phyloP scores from a whole-genome alignment of 2,888 invertebrate genomes.

The Drosophila imparisetae region DNA sequence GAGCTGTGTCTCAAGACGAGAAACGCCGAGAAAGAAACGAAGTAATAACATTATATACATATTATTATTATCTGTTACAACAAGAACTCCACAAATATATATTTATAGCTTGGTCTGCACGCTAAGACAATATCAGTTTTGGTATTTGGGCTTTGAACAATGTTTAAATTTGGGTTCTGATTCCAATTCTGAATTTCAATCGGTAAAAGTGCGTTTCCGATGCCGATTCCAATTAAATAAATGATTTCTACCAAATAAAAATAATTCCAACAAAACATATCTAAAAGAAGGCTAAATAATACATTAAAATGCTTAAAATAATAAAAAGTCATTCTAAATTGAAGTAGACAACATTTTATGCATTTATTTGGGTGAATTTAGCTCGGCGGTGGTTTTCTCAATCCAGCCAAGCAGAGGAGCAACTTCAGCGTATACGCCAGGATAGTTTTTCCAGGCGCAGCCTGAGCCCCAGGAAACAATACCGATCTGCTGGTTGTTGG shows the following conservation, averaged over 20 bases:
- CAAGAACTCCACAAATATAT: neutral
- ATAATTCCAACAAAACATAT: neutral
- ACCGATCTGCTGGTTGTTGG: constrained; percentile 73
- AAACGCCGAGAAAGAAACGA: too few species aligned
- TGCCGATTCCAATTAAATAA: neutral
- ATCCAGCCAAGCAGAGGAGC: constrained; percentile 69
- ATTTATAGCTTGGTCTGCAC: neutral
- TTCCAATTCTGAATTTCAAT: neutral
- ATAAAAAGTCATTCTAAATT: neutral
- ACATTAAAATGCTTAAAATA: neutral
- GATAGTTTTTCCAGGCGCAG: constrained; percentile 78
- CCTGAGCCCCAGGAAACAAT: constrained; percentile 84
- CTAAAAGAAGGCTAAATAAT: neutral
- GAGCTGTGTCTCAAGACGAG: too few species aligned
- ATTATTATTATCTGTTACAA: too few species aligned
- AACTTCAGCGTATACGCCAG: constrained; percentile 82
- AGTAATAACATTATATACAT: too few species aligned
- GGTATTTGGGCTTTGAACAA: neutral
- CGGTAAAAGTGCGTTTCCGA: neutral
- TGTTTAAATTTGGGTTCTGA: neutral
- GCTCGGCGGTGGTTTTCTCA: constrained; percentile 1
- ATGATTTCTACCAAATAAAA: neutral
- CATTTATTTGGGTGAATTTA: constrained; percentile 36
- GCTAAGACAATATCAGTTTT: neutral
- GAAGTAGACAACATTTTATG: neutral